Percentiles rank a stretch among this genome's conserved stretches.
Evolutionary conservation across 2,113 vertebrate species (phyloP).

Genomic region (Arenaria interpres): DNA sequence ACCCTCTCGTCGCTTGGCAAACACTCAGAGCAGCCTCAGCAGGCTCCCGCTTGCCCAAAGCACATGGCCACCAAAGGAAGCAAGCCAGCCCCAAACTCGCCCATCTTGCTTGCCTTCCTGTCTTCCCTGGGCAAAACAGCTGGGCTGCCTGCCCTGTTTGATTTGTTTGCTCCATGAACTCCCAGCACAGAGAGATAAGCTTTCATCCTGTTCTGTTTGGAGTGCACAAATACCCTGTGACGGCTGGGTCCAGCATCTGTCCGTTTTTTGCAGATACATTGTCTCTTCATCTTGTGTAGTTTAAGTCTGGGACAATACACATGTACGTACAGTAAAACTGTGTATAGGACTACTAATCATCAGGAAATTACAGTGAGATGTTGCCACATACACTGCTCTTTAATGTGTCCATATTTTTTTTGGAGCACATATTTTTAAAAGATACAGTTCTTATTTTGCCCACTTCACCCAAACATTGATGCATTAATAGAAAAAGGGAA

Average conservation of each 20-base stretch:
- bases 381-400: background rate
- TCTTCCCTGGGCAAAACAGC: background rate
- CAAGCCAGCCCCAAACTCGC: background rate
- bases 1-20: background rate
- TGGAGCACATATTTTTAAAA: background rate
- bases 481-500: background rate
- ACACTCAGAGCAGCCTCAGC: accelerated
- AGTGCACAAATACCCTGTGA: background rate
- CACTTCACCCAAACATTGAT: background rate
- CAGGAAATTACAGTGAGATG: background rate
- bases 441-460: background rate
- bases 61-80: background rate
- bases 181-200: background rate
- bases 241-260: background rate
- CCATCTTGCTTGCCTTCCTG: background rate
- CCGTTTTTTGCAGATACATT: accelerated
- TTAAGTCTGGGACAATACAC: background rate
- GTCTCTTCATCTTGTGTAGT: background rate
- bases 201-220: background rate
- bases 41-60: background rate
- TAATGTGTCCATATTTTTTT: background rate
- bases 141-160: background rate
- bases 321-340: background rate
- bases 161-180: background rate
- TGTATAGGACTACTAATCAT: background rate